These are phyloP conservation scores for Amitus sp. DNA, from an alignment of 2,888 invertebrate species.

Conservation along the genomic window DNA sequence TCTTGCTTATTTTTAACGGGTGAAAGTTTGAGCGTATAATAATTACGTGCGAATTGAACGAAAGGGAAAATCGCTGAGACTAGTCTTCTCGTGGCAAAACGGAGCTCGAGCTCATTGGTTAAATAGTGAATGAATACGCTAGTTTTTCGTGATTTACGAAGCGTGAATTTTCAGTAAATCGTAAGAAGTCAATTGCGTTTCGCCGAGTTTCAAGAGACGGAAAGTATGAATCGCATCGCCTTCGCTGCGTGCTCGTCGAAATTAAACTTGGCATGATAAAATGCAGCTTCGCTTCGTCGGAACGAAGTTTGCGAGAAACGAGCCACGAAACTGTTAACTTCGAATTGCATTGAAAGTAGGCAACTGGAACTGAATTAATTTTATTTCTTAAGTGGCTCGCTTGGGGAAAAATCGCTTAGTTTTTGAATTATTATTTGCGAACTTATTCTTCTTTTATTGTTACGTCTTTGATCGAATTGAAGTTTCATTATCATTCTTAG, in stretches of 20 bases:
- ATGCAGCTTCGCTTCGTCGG: constrained; percentile 38
- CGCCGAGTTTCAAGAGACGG: constrained; percentile 14
- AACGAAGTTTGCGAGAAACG: constrained; percentile 38
- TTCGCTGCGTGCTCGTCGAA: constrained; percentile 33
- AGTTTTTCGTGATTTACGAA: constrained; percentile 12
- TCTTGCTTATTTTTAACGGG: no score
- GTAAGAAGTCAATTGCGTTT: constrained; percentile 33
- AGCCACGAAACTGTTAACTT: constrained; percentile 46
- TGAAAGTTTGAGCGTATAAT: no score
- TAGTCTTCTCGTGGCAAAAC: background rate
- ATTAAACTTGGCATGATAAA: constrained; percentile 39
- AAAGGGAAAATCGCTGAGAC: background rate
- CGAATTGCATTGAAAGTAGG: constrained; percentile 48
- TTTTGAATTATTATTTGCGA: constrained; percentile 16
- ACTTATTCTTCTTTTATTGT: no score
- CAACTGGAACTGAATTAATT: constrained; percentile 51
- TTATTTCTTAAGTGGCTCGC: constrained; percentile 45
- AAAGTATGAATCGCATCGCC: constrained; percentile 24
- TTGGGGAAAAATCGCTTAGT: constrained; percentile 38
- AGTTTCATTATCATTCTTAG: no score
- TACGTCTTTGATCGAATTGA: no score
- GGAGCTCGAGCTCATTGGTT: background rate
- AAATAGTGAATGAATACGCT: constrained; percentile 4
- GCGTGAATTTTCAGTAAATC: constrained; percentile 32
- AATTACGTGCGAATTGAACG: background rate